Evolutionary conservation across 2,888 invertebrate genomes (phyloP).

Genomic region (Andrena bicolor): DNA sequence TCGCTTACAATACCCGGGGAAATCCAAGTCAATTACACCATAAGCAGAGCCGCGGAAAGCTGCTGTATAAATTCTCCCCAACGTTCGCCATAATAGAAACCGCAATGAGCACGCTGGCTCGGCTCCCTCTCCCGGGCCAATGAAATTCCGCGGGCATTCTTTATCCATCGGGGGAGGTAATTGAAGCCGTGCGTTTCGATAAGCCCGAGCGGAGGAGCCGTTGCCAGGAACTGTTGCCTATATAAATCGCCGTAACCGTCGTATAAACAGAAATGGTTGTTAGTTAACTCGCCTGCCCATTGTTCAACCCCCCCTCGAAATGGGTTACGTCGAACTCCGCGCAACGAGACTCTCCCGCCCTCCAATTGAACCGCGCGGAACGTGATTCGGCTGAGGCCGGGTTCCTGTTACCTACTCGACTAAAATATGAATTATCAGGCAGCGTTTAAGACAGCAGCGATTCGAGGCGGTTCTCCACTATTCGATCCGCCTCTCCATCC

Average conservation of each 20-base stretch:
- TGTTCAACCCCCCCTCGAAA: conserved; percentile 12
- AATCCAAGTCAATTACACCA: conserved; percentile 22
- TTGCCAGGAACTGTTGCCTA: conserved; percentile 39
- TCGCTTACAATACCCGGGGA: conserved; percentile 1
- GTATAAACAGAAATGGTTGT: conserved; percentile 49
- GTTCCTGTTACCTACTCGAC: not conserved
- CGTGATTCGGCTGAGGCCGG: not conserved
- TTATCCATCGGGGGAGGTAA: conserved; percentile 38
- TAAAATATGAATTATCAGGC: conserved; percentile 70
- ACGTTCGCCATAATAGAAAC: conserved; percentile 12
- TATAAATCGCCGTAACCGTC: conserved; percentile 43
- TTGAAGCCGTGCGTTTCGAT: conserved; percentile 53
- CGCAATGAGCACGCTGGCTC: conserved; percentile 8
- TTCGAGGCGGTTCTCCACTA: conserved; percentile 36
- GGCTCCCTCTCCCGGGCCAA: conserved; percentile 5
- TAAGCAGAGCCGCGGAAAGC: not conserved
- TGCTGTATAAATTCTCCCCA: not conserved
- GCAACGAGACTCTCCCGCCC: not conserved
- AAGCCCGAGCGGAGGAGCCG: conserved; percentile 27
- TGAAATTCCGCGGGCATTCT: conserved; percentile 38
- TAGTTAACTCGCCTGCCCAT: conserved; percentile 36
- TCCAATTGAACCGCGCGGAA: not conserved
- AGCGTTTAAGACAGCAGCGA: conserved; percentile 43
- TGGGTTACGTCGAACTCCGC: not conserved
- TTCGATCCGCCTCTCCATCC: conserved; percentile 11